phyloP scores from a whole-genome alignment of 2,113 vertebrate genomes.

The Macaca nemestrina region DNA sequence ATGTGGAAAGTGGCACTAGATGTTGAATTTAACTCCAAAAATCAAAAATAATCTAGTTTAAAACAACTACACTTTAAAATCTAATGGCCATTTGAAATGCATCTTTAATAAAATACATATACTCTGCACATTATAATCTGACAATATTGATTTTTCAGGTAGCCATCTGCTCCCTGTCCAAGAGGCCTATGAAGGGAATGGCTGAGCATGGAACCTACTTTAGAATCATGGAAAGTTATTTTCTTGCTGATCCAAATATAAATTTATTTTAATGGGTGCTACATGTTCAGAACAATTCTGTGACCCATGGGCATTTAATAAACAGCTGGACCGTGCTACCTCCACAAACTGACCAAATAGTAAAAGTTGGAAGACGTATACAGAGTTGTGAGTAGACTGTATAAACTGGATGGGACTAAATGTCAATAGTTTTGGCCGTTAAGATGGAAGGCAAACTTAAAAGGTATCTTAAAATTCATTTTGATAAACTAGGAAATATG shows the following conservation, averaged over 20 bases:
- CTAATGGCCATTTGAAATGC: not conserved
- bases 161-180: not conserved
- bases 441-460: not conserved
- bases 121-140: not conserved
- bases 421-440: not conserved
- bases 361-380: not conserved
- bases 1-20: not conserved
- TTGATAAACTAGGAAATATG: not conserved
- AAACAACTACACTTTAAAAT: not conserved
- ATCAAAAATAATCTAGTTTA: not conserved
- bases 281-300: not conserved
- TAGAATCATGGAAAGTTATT: not conserved
- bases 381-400: not conserved
- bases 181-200: not conserved
- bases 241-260: not conserved
- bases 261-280: not conserved
- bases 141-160: not conserved
- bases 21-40: not conserved
- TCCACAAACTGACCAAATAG: not conserved
- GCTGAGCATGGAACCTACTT: not conserved
- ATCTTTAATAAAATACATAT: not conserved
- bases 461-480: not conserved
- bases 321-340: not conserved
- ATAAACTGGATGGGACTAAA: not conserved
- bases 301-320: not conserved